phyloP scores from a whole-genome alignment of 1,140 invertebrate genomes.

The Cepaea nemoralis region DNA sequence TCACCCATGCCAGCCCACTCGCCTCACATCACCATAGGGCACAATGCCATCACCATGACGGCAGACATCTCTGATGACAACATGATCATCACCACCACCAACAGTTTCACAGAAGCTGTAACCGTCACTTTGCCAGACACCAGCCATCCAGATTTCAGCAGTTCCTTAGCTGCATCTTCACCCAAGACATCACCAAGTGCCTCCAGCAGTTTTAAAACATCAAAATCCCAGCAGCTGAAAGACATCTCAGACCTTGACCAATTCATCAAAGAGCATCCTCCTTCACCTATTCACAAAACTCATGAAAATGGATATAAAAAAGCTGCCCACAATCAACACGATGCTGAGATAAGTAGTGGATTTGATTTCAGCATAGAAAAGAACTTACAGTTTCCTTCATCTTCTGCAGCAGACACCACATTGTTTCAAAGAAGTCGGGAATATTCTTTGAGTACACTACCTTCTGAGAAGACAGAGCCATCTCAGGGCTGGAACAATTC shows the following conservation, averaged over 20 bases:
- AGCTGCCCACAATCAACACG: background rate
- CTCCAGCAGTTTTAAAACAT: background rate
- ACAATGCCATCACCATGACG: conserved; percentile 29
- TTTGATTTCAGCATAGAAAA: background rate
- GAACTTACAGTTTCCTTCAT: background rate
- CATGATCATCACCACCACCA: conserved; percentile 24
- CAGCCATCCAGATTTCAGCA: background rate
- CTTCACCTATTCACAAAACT: background rate
- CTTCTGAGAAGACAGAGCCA: background rate
- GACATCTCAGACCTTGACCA: background rate
- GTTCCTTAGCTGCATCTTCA: background rate
- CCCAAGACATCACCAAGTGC: background rate
- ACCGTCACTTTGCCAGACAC: background rate
- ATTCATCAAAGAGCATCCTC: background rate
- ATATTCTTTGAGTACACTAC: background rate
- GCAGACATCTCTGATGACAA: conserved; percentile 23
- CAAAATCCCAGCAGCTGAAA: background rate
- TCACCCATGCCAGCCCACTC: background rate
- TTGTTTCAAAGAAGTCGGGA: background rate
- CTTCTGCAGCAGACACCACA: no score
- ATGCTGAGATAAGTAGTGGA: background rate
- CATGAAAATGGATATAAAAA: background rate
- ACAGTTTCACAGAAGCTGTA: conserved; percentile 9
- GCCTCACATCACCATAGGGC: background rate
- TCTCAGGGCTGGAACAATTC: background rate